phyloP scores from a whole-genome alignment of 2,113 vertebrate species.

The Grus americana region DNA sequence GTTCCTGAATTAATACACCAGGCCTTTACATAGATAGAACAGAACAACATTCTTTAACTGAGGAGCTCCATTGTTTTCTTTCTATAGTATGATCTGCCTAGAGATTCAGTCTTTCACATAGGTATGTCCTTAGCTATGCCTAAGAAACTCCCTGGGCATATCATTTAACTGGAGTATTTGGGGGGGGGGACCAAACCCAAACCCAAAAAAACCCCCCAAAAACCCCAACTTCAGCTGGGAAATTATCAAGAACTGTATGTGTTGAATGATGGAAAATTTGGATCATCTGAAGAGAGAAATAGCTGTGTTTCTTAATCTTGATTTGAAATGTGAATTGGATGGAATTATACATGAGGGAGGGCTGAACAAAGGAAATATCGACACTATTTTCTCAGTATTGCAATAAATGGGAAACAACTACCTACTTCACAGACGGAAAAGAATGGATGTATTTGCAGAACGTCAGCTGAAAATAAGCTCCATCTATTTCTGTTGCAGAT shows the following conservation, averaged over 20 bases:
- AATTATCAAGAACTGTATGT: not conserved
- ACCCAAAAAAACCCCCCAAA: too few relatives aligned
- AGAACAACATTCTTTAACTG: not conserved
- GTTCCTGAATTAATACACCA: not conserved
- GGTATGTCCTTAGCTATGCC: not conserved
- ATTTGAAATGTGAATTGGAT: not conserved
- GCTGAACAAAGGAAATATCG: not conserved
- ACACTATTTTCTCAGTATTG: not conserved
- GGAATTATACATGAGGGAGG: not conserved
- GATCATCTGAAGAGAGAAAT: not conserved
- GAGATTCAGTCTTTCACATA: not conserved
- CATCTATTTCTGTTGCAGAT: not conserved
- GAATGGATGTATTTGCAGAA: not conserved
- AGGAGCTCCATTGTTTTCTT: not conserved
- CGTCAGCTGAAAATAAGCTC: not conserved
- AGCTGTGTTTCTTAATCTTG: not conserved
- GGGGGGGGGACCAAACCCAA: not conserved
- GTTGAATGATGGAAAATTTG: not conserved
- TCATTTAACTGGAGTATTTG: not conserved
- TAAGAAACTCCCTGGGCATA: not conserved
- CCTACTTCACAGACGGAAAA: not conserved
- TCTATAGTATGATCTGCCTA: not conserved
- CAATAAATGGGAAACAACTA: constrained; percentile 30
- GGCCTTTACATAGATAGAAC: not conserved
- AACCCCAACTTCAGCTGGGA: not conserved